phyloP scores from a whole-genome alignment of 2,797 vertebrate genomes.

The Knipowitschia caucasica region DNA sequence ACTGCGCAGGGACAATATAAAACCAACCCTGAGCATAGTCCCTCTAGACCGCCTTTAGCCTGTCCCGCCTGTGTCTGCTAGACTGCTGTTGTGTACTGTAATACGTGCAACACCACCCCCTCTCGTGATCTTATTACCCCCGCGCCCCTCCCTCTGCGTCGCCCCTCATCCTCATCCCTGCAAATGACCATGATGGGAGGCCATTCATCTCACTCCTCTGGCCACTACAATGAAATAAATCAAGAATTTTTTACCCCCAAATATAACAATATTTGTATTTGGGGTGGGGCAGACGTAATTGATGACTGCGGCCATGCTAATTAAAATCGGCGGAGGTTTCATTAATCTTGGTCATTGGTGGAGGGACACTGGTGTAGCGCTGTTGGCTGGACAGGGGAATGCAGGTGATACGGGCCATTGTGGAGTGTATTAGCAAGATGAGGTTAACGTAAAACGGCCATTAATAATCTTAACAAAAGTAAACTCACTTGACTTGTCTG shows the following conservation, averaged over 20 bases:
- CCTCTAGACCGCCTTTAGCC: constrained; percentile 36
- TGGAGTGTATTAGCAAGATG: constrained; percentile 58
- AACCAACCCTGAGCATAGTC: constrained; percentile 34
- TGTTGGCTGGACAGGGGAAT: constrained; percentile 42
- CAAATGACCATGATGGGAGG: constrained; percentile 91
- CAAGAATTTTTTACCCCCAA: constrained; percentile 85
- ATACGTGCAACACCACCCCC: constrained; percentile 16
- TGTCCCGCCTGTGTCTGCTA: constrained; percentile 42
- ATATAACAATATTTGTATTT: constrained; percentile 99
- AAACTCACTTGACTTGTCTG: constrained; percentile 24
- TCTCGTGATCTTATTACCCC: constrained; percentile 51
- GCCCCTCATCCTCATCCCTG: constrained; percentile 70
- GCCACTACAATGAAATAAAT: constrained; percentile 95
- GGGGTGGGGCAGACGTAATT: constrained; percentile 84
- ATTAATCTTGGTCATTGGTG: constrained; percentile 92
- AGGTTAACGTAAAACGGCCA: constrained; percentile 65
- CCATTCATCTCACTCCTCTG: constrained; percentile 95
- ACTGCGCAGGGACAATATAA: constrained; percentile 21
- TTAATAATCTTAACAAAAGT: constrained; percentile 71
- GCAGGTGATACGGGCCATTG: constrained; percentile 70
- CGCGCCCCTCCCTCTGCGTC: constrained; percentile 18
- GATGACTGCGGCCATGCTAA: constrained; percentile 94
- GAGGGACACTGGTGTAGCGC: constrained; percentile 34
- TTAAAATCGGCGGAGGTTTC: constrained; percentile 94
- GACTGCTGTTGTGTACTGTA: constrained; percentile 27